phyloP scores from a whole-genome alignment of 1,140 invertebrate species.

The Habropoda laboriosa region DNA sequence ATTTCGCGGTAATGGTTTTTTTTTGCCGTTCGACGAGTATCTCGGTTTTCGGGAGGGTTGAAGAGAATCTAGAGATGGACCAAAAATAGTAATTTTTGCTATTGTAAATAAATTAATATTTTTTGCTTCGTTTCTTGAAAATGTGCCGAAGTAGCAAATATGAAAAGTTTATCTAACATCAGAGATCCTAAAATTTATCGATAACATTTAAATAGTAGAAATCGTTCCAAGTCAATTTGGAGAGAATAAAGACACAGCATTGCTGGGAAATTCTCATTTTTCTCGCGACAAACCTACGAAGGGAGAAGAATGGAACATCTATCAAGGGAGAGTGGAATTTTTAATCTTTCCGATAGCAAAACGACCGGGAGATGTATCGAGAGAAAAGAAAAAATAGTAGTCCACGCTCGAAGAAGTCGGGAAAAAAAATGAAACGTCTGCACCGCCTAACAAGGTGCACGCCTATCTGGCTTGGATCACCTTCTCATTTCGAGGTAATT shows the following conservation, averaged over 20 bases:
- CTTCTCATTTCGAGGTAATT: conserved; percentile 29
- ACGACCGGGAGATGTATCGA: too few species aligned
- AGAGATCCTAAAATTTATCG: too few species aligned
- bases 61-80: too few species aligned
- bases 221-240: too few species aligned
- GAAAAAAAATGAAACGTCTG: not conserved
- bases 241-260: too few species aligned
- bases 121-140: too few species aligned
- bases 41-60: not conserved
- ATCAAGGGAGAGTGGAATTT: not conserved
- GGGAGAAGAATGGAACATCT: not conserved
- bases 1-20: not conserved
- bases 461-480: not conserved
- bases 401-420: not conserved
- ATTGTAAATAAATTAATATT: too few species aligned
- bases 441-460: conserved; percentile 24
- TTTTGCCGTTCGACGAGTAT: not conserved
- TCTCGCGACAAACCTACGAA: not conserved
- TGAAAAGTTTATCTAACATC: too few species aligned
- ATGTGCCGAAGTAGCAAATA: too few species aligned
- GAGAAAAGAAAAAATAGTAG: not conserved
- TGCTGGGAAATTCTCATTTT: too few species aligned
- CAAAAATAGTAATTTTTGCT: too few species aligned
- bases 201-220: too few species aligned
- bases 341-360: not conserved